Base-by-base conservation (phyloP, 2,888 invertebrate genomes). In the Gortyna flavago region DNA sequence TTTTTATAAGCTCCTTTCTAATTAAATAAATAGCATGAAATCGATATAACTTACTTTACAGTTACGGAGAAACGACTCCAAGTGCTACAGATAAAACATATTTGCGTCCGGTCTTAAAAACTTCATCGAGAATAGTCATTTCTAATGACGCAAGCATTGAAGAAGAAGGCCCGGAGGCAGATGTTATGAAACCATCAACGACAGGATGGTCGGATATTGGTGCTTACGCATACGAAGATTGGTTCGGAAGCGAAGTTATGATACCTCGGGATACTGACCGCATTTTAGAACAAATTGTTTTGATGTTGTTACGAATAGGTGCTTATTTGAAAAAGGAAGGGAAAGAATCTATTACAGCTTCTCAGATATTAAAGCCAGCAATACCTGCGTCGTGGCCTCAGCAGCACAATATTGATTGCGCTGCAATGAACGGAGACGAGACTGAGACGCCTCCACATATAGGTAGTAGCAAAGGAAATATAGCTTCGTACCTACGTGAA, bases 201-300 rank as follows among this genome's bases (percentile, higher is more conserved):
- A 84, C 84, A 35, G 90, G 86, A 79, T 92, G 93, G 69, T 91
- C 91, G 11, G 94, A 95, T 72, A 85, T 91, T 75, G 93, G 92
- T 51, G 89, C 91, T 41, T 93, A 90, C 74, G 95, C 92, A 38
- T 93, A 90, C 73, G 96, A 96, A 83, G 96, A 96, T 82, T 95
- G 94, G 93, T 91, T 93, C 77, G 93, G 93, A 1, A 94, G 88
- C 83, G 96, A 96, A 89, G 89, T 95, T 59, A 87, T 89, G 7
- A 87, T 95, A 75, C 96, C 96, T 57, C 93, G 96, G 9, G 94
- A 94, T 81, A 90, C 93, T 32, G 96, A 96, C 87, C 94, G 96
- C 2, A 94, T 96, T 85, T 85, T 95, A 72, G 96, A 96, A 89
- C 96, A 96, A 87, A 95, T 96, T 80, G 93, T 92, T 54, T 78